Conservation (phyloP, 2,113 vertebrate genomes). For the Sylvilagus bachmani region DNA sequence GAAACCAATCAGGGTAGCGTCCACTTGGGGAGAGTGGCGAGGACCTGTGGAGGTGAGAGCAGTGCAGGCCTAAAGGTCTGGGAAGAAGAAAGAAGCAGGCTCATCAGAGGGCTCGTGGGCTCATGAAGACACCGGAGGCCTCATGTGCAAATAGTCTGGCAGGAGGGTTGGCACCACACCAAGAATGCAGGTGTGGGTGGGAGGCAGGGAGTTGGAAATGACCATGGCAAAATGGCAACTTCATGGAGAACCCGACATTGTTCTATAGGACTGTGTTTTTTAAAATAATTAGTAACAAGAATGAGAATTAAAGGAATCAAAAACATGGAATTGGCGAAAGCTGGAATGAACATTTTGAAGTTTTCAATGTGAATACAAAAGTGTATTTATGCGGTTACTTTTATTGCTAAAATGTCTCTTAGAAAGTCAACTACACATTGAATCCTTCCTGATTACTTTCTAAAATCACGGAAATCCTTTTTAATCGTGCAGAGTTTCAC, state of each 20-base stretch:
- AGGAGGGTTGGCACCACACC: neutral
- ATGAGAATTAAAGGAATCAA: neutral
- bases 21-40: neutral
- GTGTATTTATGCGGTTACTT: neutral
- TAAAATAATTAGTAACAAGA: neutral
- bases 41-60: neutral
- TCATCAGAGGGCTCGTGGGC: too few species aligned
- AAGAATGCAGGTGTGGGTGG: neutral
- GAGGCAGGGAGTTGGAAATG: neutral
- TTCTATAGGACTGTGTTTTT: neutral
- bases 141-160: neutral
- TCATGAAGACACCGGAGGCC: neutral
- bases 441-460: neutral
- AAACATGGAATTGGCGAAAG: neutral
- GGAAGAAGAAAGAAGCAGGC: accelerated
- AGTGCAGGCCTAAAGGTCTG: neutral
- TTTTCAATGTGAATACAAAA: neutral
- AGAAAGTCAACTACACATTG: neutral
- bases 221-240: neutral
- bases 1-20: neutral
- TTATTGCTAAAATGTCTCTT: neutral
- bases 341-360: neutral
- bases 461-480: neutral
- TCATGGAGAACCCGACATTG: too few species aligned
- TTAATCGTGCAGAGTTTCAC: neutral